Conservation (phyloP, 2,888 invertebrate genomes). For the Drosophila kuntzei region DNA sequence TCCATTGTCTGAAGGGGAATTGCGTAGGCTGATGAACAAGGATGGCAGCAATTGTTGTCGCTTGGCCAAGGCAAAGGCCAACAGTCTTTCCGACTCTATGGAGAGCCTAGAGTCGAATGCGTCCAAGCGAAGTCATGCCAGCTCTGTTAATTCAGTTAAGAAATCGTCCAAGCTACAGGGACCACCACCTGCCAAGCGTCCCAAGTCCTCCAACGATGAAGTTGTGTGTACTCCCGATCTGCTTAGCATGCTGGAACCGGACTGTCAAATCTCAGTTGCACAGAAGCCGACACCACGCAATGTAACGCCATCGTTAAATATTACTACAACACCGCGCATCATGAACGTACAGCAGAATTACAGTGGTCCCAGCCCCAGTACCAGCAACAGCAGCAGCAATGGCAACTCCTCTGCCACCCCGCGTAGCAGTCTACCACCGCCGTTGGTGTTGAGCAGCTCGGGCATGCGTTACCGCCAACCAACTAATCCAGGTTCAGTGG, state of each 20-base stretch:
- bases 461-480: conserved; percentile 77
- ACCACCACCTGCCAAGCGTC: conserved; percentile 61
- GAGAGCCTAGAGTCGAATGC: conserved; percentile 80
- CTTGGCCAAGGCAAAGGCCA: conserved; percentile 76
- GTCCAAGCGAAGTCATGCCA: conserved; percentile 75
- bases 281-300: conserved; percentile 57
- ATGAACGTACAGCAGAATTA: conserved; percentile 71
- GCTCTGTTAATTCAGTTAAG: conserved; percentile 52
- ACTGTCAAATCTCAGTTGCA: conserved; percentile 83
- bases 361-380: conserved; percentile 41
- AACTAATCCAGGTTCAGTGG: conserved; percentile 30
- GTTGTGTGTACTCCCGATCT: conserved; percentile 89
- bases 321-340: conserved; percentile 66
- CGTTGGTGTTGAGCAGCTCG: conserved; percentile 81
- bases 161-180: conserved; percentile 49
- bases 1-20: conserved; percentile 76
- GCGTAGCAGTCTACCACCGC: conserved; percentile 75
- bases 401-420: conserved; percentile 21
- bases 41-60: conserved; percentile 84
- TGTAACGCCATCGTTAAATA: conserved; percentile 19
- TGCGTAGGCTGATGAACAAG: conserved; percentile 68
- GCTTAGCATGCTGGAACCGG: conserved; percentile 84
- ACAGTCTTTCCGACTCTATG: conserved; percentile 80
- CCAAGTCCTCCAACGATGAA: conserved; percentile 84
- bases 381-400: conserved; percentile 15